Evolutionary conservation across 1,140 invertebrate genomes (phyloP), one percentile per base, ranked within the genome.

Genomic region (Lethrus apterus): DNA sequence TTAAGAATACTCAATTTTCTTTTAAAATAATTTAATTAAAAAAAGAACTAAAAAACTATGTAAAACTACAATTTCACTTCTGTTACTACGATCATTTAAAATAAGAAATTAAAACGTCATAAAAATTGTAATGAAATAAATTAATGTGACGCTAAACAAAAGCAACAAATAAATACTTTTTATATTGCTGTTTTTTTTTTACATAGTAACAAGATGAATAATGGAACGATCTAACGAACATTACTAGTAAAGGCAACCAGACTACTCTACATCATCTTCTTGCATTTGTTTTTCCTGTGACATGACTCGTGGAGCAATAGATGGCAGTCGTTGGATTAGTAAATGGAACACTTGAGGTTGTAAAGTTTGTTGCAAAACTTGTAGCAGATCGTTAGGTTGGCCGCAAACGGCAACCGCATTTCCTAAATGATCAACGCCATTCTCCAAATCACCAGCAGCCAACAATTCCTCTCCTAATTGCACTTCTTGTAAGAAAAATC

Each of bases 351-450:
- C 84, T 63, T 89, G 83, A 21, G 90, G 86, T 48, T 93, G 91
- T 60, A 98, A 74, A 41, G 92, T 94, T 68, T 93, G 89, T 49
- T 67, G 65, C 10, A 66, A 49, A 15, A 80, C 78, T 69, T 90
- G 82, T 14, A 98, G 72, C 9, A 98, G 70, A 61, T 96, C 89
- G 55, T 91, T 83, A 0, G 93, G 91, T 64, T 97, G 92, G 14
- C 90, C 89, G 68, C 94, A 98, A 2, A 98, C 87, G n/a, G 91
- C 86, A 17, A 98, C 84, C 14, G 94, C 94, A 67, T 93, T 92
- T 18, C 86, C 84, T 47, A 98, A 77, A 70, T 98, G 94, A 64
- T 97, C 92, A 17, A 97, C 85, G 43, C 90, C 94, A 31, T 77
- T 81, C 50, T 94, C 90, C 46, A 93, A 65, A 54, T 96, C 85